These are phyloP conservation scores for Pseudochirops corinnae DNA, from an alignment of 2,797 vertebrate species.

Conservation along the genomic window DNA sequence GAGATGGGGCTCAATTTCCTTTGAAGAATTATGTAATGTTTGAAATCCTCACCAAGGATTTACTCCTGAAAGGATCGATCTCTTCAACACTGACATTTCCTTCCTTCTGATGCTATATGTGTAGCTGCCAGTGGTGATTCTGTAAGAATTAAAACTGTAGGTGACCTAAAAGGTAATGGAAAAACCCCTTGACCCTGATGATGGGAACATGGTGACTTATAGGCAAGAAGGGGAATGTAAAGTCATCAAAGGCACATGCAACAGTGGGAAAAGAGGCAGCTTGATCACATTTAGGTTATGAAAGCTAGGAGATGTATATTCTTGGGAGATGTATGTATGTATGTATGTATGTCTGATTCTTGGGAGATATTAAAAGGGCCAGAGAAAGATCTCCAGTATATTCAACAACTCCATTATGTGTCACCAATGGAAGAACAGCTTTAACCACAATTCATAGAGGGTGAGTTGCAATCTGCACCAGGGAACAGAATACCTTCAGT, in stretches of 20 bases:
- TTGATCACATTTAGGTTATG: background rate
- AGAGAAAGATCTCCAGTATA: background rate
- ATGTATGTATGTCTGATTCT: background rate
- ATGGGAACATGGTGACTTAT: background rate
- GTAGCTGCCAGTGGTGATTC: background rate
- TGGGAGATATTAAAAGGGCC: background rate
- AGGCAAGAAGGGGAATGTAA: background rate
- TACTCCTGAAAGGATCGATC: background rate
- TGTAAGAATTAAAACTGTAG: background rate
- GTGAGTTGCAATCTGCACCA: background rate
- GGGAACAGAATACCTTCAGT: background rate
- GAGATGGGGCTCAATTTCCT: background rate
- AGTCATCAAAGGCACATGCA: background rate
- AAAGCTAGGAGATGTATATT: background rate
- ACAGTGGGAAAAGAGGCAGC: background rate
- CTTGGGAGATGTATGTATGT: background rate
- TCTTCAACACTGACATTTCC: background rate
- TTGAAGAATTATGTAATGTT: background rate
- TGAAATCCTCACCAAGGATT: background rate
- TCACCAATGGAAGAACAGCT: background rate
- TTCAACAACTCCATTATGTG: background rate
- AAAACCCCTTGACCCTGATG: background rate
- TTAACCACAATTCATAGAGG: background rate
- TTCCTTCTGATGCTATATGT: background rate
- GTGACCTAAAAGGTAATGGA: background rate